These are phyloP conservation scores for Physeter macrocephalus DNA, from an alignment of 2,113 vertebrate species.

Conservation along the genomic window DNA sequence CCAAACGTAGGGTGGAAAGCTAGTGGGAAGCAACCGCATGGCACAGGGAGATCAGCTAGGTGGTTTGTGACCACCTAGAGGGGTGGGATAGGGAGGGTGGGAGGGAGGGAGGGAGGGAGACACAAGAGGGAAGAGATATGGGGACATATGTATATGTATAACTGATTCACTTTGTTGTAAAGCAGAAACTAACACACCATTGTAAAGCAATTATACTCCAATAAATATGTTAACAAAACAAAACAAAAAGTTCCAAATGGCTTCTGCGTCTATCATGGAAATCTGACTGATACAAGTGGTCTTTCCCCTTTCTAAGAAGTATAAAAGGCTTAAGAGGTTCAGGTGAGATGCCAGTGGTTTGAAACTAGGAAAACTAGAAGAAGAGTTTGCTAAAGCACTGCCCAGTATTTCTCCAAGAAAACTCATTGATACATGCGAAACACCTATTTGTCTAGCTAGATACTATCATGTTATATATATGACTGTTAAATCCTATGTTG, in stretches of 20 bases:
- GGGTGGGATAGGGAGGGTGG: too few relatives aligned
- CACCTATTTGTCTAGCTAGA: neutral
- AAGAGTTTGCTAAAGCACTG: neutral
- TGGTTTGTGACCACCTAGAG: too few relatives aligned
- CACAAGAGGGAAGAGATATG: too few relatives aligned
- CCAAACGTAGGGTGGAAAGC: too few relatives aligned
- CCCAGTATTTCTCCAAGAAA: neutral
- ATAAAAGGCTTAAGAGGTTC: neutral
- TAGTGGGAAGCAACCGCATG: too few relatives aligned
- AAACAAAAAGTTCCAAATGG: neutral
- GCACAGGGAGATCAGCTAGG: too few relatives aligned
- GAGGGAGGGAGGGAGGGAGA: too few relatives aligned
- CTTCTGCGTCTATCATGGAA: neutral
- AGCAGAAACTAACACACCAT: too few relatives aligned
- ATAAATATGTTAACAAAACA: too few relatives aligned
- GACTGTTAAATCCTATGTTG: neutral
- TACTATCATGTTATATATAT: neutral
- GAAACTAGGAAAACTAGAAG: neutral
- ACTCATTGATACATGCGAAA: neutral
- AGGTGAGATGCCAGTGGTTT: neutral
- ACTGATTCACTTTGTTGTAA: too few relatives aligned
- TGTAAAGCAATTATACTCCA: too few relatives aligned
- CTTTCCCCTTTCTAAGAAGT: neutral
- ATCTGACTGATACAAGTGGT: neutral
- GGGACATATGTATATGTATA: too few relatives aligned